Conservation (phyloP, 2,888 invertebrate species). For the Ischnura elegans region DNA sequence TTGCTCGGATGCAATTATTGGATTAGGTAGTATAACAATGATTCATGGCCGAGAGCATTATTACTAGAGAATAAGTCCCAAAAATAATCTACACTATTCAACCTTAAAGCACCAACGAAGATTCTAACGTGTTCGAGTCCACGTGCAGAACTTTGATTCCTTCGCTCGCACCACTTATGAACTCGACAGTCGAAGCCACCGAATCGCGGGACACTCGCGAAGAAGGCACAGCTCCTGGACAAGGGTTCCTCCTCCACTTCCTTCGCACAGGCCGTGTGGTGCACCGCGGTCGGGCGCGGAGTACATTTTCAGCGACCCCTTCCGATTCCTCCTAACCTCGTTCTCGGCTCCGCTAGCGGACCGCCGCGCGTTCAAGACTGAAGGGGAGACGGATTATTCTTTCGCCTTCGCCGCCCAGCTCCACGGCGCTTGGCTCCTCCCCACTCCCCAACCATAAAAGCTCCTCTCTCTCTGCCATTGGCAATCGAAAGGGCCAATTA, state of each 20-base stretch:
- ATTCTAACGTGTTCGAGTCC: no score
- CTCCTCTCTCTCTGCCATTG: conserved; percentile 17
- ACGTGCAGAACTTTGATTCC: no score
- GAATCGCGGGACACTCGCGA: no score
- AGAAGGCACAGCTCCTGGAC: no score
- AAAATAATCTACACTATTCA: no score
- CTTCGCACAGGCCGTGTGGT: not conserved
- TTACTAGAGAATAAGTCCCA: no score
- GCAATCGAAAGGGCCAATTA: conserved; percentile 28
- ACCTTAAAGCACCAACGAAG: no score
- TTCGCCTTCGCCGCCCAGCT: not conserved
- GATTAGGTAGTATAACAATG: no score
- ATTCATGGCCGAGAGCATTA: no score
- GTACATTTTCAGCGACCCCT: not conserved
- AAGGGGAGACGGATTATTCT: not conserved
- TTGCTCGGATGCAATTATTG: no score
- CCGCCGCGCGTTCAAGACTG: not conserved
- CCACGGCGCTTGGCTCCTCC: not conserved
- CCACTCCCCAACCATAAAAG: not conserved
- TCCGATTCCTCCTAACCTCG: not conserved
- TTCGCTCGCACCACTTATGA: no score
- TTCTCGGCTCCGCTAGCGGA: not conserved
- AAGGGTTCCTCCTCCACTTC: not conserved
- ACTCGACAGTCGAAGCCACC: no score
- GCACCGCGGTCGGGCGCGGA: not conserved